phyloP scores from a whole-genome alignment of 2,797 vertebrate genomes.

The Echiichthys vipera region DNA sequence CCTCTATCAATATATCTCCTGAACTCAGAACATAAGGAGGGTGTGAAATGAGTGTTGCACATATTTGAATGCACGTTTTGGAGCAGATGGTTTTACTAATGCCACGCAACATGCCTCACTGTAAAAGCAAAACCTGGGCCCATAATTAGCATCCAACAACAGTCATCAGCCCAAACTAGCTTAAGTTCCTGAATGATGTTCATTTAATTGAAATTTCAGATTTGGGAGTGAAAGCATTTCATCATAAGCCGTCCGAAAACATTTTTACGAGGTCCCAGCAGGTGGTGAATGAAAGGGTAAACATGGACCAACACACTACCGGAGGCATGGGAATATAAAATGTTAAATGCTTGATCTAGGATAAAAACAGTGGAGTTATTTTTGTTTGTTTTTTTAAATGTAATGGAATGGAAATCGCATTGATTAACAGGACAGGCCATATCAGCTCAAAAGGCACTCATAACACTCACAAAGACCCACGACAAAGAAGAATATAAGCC shows the following conservation, averaged over 20 bases:
- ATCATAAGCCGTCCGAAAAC: not conserved
- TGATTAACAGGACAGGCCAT: not conserved
- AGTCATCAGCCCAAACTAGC: not conserved
- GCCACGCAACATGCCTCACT: not conserved
- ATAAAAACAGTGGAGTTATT: not conserved
- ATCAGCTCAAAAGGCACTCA: not conserved
- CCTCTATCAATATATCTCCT: too few relatives aligned
- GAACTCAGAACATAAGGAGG: too few relatives aligned
- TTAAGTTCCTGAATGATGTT: not conserved
- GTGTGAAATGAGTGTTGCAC: too few relatives aligned
- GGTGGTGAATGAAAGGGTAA: conserved; percentile 1
- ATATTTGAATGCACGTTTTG: not conserved
- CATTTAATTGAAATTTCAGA: not conserved
- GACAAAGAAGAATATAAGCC: not conserved
- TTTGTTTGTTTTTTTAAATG: too few relatives aligned
- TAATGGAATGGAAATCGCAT: too few relatives aligned
- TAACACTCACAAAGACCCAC: not conserved
- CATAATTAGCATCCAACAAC: not conserved
- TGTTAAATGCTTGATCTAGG: not conserved
- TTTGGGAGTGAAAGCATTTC: not conserved
- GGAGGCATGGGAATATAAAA: not conserved
- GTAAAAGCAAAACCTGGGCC: not conserved
- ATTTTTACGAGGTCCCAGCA: not conserved
- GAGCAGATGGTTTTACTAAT: not conserved
- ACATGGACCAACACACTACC: not conserved